These are phyloP conservation scores for Plebejus melissa DNA, from an alignment of 2,888 invertebrate species.

Conservation along the genomic window DNA sequence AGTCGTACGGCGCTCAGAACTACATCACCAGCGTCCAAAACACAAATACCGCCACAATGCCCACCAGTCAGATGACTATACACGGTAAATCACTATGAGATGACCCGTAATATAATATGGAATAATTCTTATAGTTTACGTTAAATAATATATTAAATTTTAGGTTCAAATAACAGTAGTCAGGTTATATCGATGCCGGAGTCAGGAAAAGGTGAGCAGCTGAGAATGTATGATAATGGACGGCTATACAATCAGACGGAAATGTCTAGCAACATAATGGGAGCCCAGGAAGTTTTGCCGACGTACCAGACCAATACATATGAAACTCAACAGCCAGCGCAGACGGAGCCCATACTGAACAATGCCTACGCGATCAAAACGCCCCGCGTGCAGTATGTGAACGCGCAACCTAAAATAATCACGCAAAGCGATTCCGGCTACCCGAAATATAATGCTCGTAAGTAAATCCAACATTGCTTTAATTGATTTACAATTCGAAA, in stretches of 20 bases:
- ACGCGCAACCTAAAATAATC: slow-evolving; percentile 55
- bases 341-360: slow-evolving; percentile 48
- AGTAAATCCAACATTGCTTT: slow-evolving; percentile 32
- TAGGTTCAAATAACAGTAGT: slow-evolving; percentile 65
- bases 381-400: slow-evolving; percentile 54
- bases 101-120: not conserved
- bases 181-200: slow-evolving; percentile 64
- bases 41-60: slow-evolving; percentile 56
- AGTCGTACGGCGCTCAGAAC: slow-evolving; percentile 56
- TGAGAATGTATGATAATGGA: slow-evolving; percentile 62
- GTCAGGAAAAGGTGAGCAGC: slow-evolving; percentile 64
- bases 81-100: slow-evolving; percentile 51
- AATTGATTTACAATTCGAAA: not conserved
- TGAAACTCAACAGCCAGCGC: slow-evolving; percentile 46
- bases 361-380: slow-evolving; percentile 53
- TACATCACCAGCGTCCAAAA: slow-evolving; percentile 53
- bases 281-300: slow-evolving; percentile 56
- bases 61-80: slow-evolving; percentile 69
- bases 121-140: not conserved
- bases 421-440: slow-evolving; percentile 55
- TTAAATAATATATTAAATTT: slow-evolving; percentile 31
- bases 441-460: slow-evolving; percentile 62
- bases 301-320: slow-evolving; percentile 53
- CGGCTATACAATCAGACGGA: slow-evolving; percentile 59
- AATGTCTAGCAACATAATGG: slow-evolving; percentile 60